Evolutionary conservation across 2,113 vertebrate genomes (phyloP).

Genomic region (Balaeniceps rex): DNA sequence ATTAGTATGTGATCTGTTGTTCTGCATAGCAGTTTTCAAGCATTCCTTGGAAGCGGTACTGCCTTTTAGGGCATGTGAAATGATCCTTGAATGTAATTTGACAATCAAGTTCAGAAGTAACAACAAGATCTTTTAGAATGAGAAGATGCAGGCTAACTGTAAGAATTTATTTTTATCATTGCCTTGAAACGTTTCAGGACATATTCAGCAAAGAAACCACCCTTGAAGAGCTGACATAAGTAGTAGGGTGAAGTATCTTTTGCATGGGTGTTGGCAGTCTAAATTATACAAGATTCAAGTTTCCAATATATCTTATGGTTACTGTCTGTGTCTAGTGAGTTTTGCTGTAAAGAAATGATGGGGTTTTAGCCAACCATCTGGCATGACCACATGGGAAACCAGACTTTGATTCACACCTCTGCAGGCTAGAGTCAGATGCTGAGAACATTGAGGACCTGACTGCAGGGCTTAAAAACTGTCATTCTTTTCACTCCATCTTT

Average conservation of each 20-base stretch:
- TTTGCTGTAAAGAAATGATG: constrained; percentile 53
- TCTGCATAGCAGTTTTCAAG: not conserved
- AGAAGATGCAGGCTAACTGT: not conserved
- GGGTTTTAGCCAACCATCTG: constrained; percentile 58
- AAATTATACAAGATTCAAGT: constrained; percentile 8
- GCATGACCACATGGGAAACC: constrained; percentile 57
- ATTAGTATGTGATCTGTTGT: not conserved
- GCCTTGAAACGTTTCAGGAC: not conserved
- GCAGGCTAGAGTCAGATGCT: constrained; percentile 57
- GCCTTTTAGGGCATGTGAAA: not conserved
- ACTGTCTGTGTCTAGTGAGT: constrained; percentile 57
- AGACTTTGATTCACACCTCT: constrained; percentile 65
- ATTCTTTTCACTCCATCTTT: not conserved
- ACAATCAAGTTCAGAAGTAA: not conserved
- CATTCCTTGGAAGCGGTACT: not conserved
- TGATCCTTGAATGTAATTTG: not conserved
- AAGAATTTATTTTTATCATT: not conserved
- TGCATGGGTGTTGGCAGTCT: constrained; percentile 26
- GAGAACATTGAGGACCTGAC: constrained; percentile 42
- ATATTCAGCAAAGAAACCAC: not conserved
- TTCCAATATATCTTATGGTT: constrained; percentile 55
- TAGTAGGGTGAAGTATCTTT: constrained; percentile 22
- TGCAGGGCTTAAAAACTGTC: not conserved
- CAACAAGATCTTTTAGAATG: not conserved
- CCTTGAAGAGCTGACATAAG: constrained; percentile 28